phyloP scores from a whole-genome alignment of 2,888 invertebrate species.

The Drosophila heteroneura region DNA sequence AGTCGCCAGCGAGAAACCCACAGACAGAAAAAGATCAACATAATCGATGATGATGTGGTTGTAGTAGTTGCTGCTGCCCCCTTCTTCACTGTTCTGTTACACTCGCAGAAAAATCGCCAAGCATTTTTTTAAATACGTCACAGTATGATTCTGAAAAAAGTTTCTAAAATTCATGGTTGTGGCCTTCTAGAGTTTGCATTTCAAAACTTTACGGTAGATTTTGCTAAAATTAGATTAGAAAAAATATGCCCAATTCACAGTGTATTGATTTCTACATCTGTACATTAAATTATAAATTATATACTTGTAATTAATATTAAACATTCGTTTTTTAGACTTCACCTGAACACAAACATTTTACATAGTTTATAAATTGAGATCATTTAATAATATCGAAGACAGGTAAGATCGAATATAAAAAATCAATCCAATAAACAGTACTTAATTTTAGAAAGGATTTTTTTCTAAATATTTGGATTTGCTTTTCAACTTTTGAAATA shows the following conservation, averaged over 20 bases:
- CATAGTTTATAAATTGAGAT: neutral
- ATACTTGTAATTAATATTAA: neutral
- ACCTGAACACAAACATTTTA: too few relatives aligned
- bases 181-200: neutral
- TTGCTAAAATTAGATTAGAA: neutral
- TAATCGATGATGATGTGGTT: slow-evolving; percentile 80
- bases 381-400: neutral
- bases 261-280: neutral
- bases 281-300: neutral
- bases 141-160: neutral
- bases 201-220: neutral
- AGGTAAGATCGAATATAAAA: neutral
- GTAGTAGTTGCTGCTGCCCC: slow-evolving; percentile 29
- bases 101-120: neutral
- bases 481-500: neutral
- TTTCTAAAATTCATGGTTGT: neutral
- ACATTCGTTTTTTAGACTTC: too few relatives aligned
- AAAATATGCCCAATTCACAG: neutral
- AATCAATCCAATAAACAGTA: neutral
- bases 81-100: slow-evolving; percentile 1
- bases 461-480: neutral
- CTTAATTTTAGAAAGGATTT: neutral
- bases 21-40: slow-evolving; percentile 72
- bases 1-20: slow-evolving; percentile 50
- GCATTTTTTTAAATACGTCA: too few relatives aligned